These are phyloP conservation scores for Sericinus montela DNA, from an alignment of 2,888 invertebrate genomes.

Conservation along the genomic window DNA sequence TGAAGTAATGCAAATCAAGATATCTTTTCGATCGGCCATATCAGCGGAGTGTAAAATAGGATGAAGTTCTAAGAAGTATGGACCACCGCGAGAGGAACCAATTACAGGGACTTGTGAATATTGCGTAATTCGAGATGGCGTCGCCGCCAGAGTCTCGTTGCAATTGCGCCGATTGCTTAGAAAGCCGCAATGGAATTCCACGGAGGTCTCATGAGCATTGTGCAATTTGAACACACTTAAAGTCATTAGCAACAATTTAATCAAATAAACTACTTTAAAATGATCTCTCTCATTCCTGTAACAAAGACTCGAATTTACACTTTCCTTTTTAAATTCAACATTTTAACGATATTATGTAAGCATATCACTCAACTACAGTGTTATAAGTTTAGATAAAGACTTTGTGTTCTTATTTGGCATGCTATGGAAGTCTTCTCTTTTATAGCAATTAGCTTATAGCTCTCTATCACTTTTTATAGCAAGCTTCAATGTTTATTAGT, in stretches of 20 bases:
- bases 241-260: not conserved
- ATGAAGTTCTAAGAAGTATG: slow-evolving; percentile 19
- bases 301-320: too few relatives aligned
- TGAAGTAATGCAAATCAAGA: not conserved
- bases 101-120: slow-evolving; percentile 36
- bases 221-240: not conserved
- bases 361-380: too few relatives aligned
- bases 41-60: slow-evolving; percentile 12
- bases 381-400: too few relatives aligned
- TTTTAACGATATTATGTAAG: too few relatives aligned
- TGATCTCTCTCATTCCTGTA: too few relatives aligned
- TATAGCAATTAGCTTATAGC: too few relatives aligned
- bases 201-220: not conserved
- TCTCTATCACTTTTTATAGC: too few relatives aligned
- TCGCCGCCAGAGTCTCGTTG: slow-evolving; percentile 38
- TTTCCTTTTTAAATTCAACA: too few relatives aligned
- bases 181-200: slow-evolving; percentile 6
- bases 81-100: slow-evolving; percentile 27
- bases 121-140: slow-evolving; percentile 45
- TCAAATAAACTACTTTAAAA: too few relatives aligned
- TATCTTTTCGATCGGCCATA: slow-evolving; percentile 5
- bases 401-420: too few relatives aligned
- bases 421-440: too few relatives aligned
- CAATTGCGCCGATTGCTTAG: slow-evolving; percentile 13
- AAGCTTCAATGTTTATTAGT: too few relatives aligned